Evolutionary conservation across 2,797 vertebrate species (phyloP).

Genomic region (Argentina silus): DNA sequence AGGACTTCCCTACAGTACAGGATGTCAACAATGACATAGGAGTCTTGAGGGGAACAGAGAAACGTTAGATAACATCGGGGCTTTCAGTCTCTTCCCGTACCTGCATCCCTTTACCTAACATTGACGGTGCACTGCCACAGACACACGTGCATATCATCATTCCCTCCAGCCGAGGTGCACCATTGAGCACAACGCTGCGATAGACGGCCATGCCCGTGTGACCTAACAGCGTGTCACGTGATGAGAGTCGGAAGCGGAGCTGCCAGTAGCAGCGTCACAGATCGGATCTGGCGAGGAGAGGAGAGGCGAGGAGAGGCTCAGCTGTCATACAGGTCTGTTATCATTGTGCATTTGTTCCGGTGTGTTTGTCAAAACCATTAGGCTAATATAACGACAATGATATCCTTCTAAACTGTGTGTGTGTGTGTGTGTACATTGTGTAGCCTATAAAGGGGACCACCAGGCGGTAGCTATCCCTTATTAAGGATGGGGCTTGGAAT

Average conservation of each 20-base stretch:
- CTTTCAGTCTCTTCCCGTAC: neutral
- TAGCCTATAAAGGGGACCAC: no score
- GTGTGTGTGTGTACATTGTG: no score
- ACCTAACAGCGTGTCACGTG: slow-evolving; percentile 35
- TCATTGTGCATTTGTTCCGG: neutral
- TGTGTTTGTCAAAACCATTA: neutral
- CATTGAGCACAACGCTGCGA: no score
- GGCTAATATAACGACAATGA: neutral
- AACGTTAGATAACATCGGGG: neutral
- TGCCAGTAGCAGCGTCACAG: neutral
- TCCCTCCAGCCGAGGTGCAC: no score
- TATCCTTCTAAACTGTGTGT: no score
- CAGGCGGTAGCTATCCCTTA: no score
- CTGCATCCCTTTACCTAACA: slow-evolving; percentile 13
- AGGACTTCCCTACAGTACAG: no score
- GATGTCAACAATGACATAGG: no score
- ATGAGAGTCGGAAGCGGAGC: slow-evolving; percentile 36
- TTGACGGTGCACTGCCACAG: neutral
- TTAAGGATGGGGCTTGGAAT: slow-evolving; percentile 1
- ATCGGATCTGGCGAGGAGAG: slow-evolving; percentile 29
- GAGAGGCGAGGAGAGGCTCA: slow-evolving; percentile 47
- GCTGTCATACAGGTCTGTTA: slow-evolving; percentile 41
- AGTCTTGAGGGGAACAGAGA: no score
- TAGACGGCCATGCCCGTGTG: slow-evolving; percentile 31
- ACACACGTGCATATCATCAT: no score